These are phyloP conservation scores for Petrocephalus sullivani DNA, from an alignment of 2,797 vertebrate genomes.

Conservation along the genomic window DNA sequence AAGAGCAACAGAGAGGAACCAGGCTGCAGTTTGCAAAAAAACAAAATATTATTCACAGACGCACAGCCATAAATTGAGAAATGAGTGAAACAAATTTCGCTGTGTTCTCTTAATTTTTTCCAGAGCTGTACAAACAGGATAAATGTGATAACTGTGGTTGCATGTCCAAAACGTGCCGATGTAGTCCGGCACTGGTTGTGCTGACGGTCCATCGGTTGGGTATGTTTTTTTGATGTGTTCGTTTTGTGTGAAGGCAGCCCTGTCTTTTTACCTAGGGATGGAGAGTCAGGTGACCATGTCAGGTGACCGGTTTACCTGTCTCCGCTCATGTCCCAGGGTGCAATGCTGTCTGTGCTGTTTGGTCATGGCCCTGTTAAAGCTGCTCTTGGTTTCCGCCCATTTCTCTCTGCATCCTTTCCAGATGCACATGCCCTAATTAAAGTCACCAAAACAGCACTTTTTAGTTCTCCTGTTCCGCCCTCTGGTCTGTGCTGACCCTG, in stretches of 20 bases:
- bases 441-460: not conserved
- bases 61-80: no score
- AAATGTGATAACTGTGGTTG: not conserved
- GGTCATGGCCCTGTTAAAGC: not conserved
- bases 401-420: not conserved
- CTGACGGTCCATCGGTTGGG: not conserved
- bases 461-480: not conserved
- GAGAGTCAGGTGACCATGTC: not conserved
- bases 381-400: not conserved
- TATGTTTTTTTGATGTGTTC: not conserved
- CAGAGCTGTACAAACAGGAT: not conserved
- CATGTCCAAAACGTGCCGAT: not conserved
- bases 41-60: no score
- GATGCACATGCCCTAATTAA: not conserved
- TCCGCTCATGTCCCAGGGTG: not conserved
- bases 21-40: no score
- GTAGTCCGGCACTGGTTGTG: not conserved
- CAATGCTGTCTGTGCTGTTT: not conserved
- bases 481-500: not conserved
- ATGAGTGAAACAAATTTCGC: no score
- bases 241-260: not conserved
- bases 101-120: no score
- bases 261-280: not conserved
- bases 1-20: no score
- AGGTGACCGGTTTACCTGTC: not conserved